These are phyloP conservation scores for Magallana gigas DNA, from an alignment of 1,140 invertebrate genomes.

Conservation along the genomic window DNA sequence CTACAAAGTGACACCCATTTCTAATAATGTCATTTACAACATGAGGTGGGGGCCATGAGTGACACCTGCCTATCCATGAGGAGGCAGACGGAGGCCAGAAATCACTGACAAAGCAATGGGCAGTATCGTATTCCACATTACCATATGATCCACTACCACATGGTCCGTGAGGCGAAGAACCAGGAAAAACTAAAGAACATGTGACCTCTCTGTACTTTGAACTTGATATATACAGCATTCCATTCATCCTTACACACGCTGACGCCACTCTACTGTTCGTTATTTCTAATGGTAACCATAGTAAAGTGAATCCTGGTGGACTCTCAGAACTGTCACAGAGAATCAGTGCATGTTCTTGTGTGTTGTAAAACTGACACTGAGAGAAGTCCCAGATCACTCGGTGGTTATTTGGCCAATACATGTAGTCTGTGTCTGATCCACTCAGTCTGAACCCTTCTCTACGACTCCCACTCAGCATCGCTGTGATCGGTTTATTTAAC, in stretches of 20 bases:
- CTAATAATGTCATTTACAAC: neutral
- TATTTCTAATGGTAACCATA: neutral
- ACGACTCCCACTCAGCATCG: neutral
- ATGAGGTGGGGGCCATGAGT: neutral
- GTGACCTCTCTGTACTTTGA: neutral
- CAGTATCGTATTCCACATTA: neutral
- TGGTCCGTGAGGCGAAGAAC: neutral
- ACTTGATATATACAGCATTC: neutral
- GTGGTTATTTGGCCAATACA: neutral
- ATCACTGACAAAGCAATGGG: neutral
- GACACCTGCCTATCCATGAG: neutral
- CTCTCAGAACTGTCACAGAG: neutral
- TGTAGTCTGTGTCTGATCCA: neutral
- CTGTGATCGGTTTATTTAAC: neutral
- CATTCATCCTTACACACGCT: neutral
- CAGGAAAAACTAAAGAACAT: neutral
- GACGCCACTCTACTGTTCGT: neutral
- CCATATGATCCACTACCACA: neutral
- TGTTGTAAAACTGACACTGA: neutral
- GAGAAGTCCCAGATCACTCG: neutral
- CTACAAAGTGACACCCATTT: neutral
- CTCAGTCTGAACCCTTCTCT: neutral
- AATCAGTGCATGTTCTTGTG: neutral
- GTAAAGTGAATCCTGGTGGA: neutral
- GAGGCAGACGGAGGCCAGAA: too few relatives aligned